Base-by-base conservation (phyloP, 2,888 invertebrate genomes). In the Coenonympha glycerion region DNA sequence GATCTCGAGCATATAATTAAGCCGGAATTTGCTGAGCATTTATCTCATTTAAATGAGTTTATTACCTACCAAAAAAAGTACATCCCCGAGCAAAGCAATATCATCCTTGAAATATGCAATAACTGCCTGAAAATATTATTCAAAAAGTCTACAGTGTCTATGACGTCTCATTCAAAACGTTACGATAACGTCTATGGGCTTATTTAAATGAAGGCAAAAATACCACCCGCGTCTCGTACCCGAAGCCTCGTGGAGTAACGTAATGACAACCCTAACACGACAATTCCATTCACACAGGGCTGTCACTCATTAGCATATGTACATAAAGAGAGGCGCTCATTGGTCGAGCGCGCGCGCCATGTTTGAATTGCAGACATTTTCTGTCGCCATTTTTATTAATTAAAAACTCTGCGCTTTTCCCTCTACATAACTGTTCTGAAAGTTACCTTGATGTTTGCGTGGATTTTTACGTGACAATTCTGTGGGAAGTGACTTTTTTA, bases 221-320 rank as follows among this genome's bases (percentile, higher is more conserved):
- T 71, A 76, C 72, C 74, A 76, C 65, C 68, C 65, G 62, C 64
- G 60, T 65, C 65, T 57, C 55, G 44, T 55, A 57, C 46, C 54
- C 62, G 65, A 68, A 69, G 72, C 71, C 69, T 70, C 68, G 63
- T 67, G 56, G 68, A 69, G 68, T 73, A 76, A 71, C 65, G 64
- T 76, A 78, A 78, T 79, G 83, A 73, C 79, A 79, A 64, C 78
- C 76, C 84, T 79, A 71, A 86, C 86, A 86, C 71, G 85, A 85
- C 81, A 83, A 84, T 83, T 77, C 86, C 86, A 86, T 86, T 84
- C 78, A 71, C 71, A 59, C 64, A 77, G 79, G 75, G 73, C 68
- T 82, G 82, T 76, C 83, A 77, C 79, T 82, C 79, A 84, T 86
- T 86, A 85, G 71, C 84, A 85, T 85, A 82, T 72, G 82, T 76